Evolutionary conservation across 2,797 vertebrate species (phyloP).

Genomic region (Dryobates pubescens): DNA sequence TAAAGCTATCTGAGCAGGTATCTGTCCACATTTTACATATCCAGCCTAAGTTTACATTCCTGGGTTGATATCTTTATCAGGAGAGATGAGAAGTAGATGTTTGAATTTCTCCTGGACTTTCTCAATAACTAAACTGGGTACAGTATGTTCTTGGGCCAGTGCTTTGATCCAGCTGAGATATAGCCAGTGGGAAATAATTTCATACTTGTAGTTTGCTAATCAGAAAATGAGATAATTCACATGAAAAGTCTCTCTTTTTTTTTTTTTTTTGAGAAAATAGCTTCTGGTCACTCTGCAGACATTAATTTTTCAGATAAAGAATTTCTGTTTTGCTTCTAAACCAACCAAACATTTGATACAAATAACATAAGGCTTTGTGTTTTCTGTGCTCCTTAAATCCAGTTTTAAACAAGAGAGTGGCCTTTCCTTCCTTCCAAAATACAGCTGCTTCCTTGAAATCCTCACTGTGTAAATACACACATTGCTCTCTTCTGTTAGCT

Average conservation of each 20-base stretch:
- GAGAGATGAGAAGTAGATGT: slow-evolving; percentile 1
- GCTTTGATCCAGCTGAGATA: slow-evolving; percentile 32
- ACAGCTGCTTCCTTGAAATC: slow-evolving; percentile 5
- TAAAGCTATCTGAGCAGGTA: background rate
- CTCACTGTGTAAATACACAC: background rate
- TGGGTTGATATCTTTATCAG: background rate
- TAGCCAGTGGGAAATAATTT: slow-evolving; percentile 18
- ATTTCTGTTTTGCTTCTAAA: slow-evolving; percentile 15
- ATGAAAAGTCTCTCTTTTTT: background rate
- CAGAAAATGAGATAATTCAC: slow-evolving; percentile 37
- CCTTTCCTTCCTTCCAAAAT: slow-evolving; percentile 23
- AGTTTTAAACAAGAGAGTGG: background rate
- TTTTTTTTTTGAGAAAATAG: background rate
- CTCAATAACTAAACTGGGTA: background rate
- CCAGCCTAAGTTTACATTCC: background rate
- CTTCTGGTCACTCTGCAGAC: slow-evolving; percentile 16
- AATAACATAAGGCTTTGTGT: background rate
- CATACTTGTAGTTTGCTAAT: slow-evolving; percentile 36
- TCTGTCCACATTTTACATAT: background rate
- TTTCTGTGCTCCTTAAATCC: slow-evolving; percentile 9
- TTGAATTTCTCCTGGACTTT: slow-evolving; percentile 28
- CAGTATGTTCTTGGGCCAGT: slow-evolving; percentile 29
- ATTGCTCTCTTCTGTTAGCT: background rate
- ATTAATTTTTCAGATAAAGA: slow-evolving; percentile 29
- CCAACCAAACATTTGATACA: background rate